Conservation (phyloP, 2,888 invertebrate genomes). For the Carterocephalus palaemon region DNA sequence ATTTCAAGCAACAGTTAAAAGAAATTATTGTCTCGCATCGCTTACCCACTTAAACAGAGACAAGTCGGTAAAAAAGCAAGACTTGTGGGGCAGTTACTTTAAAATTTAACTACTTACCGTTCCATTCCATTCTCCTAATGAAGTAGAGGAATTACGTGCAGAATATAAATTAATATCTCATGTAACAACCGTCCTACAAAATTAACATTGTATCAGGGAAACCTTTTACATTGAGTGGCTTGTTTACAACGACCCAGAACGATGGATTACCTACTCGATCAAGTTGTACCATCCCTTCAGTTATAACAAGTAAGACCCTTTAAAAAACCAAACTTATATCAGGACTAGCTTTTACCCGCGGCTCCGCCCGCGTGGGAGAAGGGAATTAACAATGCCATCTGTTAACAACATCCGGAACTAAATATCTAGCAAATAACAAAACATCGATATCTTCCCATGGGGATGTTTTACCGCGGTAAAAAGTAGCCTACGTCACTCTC, state of each 20-base stretch:
- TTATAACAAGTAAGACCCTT: too few species aligned
- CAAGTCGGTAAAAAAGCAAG: constrained; percentile 11
- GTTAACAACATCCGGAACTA: too few species aligned
- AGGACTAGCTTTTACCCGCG: too few species aligned
- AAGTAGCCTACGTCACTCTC: too few species aligned
- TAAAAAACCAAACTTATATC: too few species aligned
- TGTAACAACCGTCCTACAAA: constrained; percentile 48
- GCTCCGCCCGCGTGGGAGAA: too few species aligned
- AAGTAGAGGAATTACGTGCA: constrained; percentile 34
- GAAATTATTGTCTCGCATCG: neutral
- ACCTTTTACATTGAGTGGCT: constrained; percentile 55
- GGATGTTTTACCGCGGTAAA: too few species aligned
- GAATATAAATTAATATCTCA: constrained; percentile 58
- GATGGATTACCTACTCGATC: neutral
- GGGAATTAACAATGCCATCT: too few species aligned
- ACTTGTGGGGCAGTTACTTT: constrained; percentile 18
- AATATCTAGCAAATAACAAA: too few species aligned
- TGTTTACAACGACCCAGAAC: constrained; percentile 33
- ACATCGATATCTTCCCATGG: too few species aligned
- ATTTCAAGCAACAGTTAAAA: neutral
- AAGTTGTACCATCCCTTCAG: too few species aligned
- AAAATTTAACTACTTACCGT: constrained; percentile 24
- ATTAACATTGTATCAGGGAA: constrained; percentile 64
- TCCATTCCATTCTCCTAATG: constrained; percentile 29
- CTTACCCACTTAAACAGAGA: neutral